These are phyloP conservation scores for Heliconius ethilla DNA, from an alignment of 2,888 invertebrate genomes.

Conservation along the genomic window DNA sequence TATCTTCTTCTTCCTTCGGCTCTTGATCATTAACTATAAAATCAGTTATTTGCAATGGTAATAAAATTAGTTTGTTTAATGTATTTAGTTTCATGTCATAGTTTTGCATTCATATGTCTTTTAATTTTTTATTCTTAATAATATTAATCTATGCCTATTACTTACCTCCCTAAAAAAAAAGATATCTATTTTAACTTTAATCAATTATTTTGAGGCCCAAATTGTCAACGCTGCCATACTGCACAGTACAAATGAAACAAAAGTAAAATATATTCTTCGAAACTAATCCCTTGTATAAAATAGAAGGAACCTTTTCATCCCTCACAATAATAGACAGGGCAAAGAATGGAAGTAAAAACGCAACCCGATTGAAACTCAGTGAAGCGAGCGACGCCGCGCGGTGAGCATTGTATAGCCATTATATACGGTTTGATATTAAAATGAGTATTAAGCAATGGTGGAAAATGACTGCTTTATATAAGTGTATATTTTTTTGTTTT, in stretches of 20 bases:
- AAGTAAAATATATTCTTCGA: conserved; percentile 37
- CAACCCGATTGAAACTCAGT: conserved; percentile 66
- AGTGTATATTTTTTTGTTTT: neutral
- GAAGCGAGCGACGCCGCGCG: conserved; percentile 65
- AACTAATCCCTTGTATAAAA: conserved; percentile 60
- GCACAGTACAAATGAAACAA: conserved; percentile 32
- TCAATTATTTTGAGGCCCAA: neutral
- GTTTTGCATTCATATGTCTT: too few species aligned
- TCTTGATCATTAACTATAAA: too few species aligned
- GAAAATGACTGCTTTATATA: conserved; percentile 30
- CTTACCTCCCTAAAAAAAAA: too few species aligned
- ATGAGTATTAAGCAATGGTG: conserved; percentile 49
- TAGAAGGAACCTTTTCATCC: conserved; percentile 72
- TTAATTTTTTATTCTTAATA: too few species aligned
- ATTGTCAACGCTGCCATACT: neutral
- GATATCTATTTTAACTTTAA: neutral
- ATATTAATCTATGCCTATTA: too few species aligned
- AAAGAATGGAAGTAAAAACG: conserved; percentile 60
- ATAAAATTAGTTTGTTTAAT: too few species aligned
- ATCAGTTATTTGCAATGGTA: too few species aligned
- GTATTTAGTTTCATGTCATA: too few species aligned
- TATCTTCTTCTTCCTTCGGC: too few species aligned
- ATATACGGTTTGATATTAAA: conserved; percentile 63
- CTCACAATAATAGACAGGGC: conserved; percentile 60
- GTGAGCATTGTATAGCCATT: conserved; percentile 61